Base-by-base conservation (phyloP, 2,888 invertebrate genomes). In the Stenodema calcarata region DNA sequence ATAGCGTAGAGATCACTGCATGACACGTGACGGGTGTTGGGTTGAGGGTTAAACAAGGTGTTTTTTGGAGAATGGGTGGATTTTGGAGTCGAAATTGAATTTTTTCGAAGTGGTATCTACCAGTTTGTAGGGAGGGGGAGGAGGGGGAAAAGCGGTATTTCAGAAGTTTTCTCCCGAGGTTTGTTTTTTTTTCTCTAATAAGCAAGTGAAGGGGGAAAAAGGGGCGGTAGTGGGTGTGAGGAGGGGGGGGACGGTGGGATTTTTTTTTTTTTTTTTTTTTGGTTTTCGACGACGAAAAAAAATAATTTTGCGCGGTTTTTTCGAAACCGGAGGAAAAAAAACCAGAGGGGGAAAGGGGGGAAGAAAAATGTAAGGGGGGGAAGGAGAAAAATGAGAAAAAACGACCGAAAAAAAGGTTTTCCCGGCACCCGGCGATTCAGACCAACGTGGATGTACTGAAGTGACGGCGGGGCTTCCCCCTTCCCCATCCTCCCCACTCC, bases 361-460 rank as follows among this genome's bases (percentile, higher is more conserved):
- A 82, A 81, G 41, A 80, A 87, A 86, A 87, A 87, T 76, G 87
- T 80, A 82, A 82, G 86, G 86, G 81, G 47, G 82, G 86, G 86
- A 76, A 35, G 82, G 86, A 86, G 76, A 86, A 35, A 35, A 73
- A 75, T 54, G 80, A 85, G 85, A 85, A 85, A 87, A 86, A 87
- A 84, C 76, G 54, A 44, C 70, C 14, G 23, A 54, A 47, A 84
- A 70, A 78, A 83, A 78, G 80, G 78, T 6, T 1, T 73, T 73
- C 35, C 41, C 73, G 73, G 73, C 78, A 82, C 87, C 87, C 87
- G 86, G 82, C 86, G 81, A 80, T 47, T 83, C 87, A 70, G 85
- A 85, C 84, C 85, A 85, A 87, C 87, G 82, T 82, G 82, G 82
- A 69, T 18, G 69, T 82, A 82, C 82, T 82, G 82, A 82, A 69